Conservation (phyloP, 2,888 invertebrate species). For the Synanthedon vespiformis region DNA sequence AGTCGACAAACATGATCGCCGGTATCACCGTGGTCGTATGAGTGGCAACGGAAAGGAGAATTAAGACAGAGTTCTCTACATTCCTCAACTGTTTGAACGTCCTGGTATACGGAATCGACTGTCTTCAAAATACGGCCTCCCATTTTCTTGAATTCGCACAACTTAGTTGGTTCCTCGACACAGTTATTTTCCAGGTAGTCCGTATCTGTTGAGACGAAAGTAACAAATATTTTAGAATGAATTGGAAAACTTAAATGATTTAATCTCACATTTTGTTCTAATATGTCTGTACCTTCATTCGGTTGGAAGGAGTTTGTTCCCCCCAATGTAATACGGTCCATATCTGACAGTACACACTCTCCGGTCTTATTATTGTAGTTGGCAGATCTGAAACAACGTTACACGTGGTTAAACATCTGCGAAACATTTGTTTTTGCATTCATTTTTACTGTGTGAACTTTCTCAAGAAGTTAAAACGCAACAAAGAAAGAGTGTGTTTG, state of each 20-base stretch:
- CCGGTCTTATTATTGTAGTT: slow-evolving; percentile 89
- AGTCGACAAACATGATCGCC: slow-evolving; percentile 93
- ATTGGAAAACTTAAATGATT: neutral
- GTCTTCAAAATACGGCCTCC: slow-evolving; percentile 91
- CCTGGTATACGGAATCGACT: slow-evolving; percentile 93
- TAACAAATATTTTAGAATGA: neutral
- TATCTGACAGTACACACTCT: slow-evolving; percentile 88
- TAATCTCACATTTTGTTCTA: neutral
- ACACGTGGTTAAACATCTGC: slow-evolving; percentile 26
- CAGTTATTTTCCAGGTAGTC: slow-evolving; percentile 95
- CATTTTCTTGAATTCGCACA: slow-evolving; percentile 93
- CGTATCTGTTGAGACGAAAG: slow-evolving; percentile 36
- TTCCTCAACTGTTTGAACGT: slow-evolving; percentile 87
- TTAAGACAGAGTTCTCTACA: slow-evolving; percentile 90
- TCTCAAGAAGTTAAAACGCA: slow-evolving; percentile 36
- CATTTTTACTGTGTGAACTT: slow-evolving; percentile 48
- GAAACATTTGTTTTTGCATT: slow-evolving; percentile 22
- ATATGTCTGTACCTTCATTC: slow-evolving; percentile 64
- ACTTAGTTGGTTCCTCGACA: slow-evolving; percentile 92
- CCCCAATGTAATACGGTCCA: slow-evolving; percentile 91
- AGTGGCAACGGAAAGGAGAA: slow-evolving; percentile 91
- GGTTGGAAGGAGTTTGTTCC: slow-evolving; percentile 83
- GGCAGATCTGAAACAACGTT: slow-evolving; percentile 81
- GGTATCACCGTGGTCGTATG: slow-evolving; percentile 93
- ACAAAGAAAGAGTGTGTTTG: neutral